Percentiles rank a stretch among this genome's conserved stretches.
phyloP scores from a whole-genome alignment of 2,113 vertebrate species.

The Strigops habroptila region DNA sequence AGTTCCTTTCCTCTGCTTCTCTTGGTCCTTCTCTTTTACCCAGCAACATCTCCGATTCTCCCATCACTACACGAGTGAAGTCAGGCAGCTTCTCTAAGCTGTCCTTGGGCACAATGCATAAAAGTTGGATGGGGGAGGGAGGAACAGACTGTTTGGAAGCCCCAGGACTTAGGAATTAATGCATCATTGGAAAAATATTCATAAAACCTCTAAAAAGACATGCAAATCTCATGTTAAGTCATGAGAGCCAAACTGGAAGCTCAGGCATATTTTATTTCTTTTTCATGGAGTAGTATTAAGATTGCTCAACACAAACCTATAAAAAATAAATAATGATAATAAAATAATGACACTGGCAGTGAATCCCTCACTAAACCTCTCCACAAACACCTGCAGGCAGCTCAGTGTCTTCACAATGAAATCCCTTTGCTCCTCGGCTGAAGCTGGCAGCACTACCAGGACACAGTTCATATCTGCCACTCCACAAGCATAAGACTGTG shows the following conservation, averaged over 20 bases:
- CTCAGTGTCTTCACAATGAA: neutral
- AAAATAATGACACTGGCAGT: neutral
- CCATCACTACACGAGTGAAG: neutral
- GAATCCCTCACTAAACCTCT: neutral
- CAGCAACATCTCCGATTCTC: neutral
- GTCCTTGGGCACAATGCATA: neutral
- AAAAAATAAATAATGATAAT: neutral
- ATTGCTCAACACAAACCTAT: neutral
- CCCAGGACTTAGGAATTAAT: neutral
- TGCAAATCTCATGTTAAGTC: slow-evolving; percentile 26
- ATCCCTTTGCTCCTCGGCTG: neutral
- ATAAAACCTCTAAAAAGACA: slow-evolving; percentile 27
- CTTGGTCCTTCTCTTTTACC: neutral
- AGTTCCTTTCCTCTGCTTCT: neutral
- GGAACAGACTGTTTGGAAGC: neutral
- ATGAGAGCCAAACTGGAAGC: neutral
- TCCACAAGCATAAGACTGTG: neutral
- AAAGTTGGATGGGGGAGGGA: neutral
- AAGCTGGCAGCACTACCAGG: neutral
- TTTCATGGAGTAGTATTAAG: neutral
- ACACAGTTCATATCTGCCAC: rapidly evolving
- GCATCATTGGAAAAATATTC: neutral
- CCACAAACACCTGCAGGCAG: neutral
- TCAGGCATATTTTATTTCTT: neutral
- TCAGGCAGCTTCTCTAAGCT: neutral